These are phyloP conservation scores for Palythoa heliodiscus DNA, from an alignment of 92 coral and sea anemone species.

Conservation along the genomic window DNA sequence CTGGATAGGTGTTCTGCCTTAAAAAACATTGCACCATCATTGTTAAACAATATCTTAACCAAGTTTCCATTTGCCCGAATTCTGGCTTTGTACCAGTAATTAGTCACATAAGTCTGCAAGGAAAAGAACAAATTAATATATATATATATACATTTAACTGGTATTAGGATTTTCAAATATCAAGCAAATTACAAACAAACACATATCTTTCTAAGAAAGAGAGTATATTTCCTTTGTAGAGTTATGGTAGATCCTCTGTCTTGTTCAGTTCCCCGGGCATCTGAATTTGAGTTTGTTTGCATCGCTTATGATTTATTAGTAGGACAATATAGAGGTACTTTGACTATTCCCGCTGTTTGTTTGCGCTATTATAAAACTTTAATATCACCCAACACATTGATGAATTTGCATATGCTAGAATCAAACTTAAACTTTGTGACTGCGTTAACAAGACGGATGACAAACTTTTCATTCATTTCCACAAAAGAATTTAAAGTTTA, in stretches of 20 bases:
- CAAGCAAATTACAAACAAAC: not conserved
- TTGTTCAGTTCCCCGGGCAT: not conserved
- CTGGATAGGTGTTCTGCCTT: no score
- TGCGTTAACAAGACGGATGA: not conserved
- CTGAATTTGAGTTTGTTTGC: conserved; percentile 4
- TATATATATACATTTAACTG: not conserved
- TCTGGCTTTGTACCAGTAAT: not conserved
- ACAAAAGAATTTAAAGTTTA: conserved; percentile 32
- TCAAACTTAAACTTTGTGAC: conserved; percentile 15
- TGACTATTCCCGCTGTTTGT: conserved; percentile 28
- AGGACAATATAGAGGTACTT: conserved; percentile 26
- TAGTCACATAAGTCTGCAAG: not conserved
- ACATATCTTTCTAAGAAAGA: not conserved
- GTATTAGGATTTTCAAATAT: not conserved
- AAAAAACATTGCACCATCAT: no score
- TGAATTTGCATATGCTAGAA: conserved; percentile 35
- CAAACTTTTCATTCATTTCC: conserved; percentile 2
- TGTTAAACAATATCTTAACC: no score
- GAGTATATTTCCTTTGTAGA: not conserved
- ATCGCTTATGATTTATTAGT: conserved; percentile 37
- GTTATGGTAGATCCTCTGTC: not conserved
- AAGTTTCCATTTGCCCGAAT: no score
- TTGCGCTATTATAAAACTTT: conserved; percentile 30
- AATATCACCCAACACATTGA: conserved; percentile 28
- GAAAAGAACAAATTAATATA: not conserved